A percentile compares a stretch with the other conserved stretches of the same genome.
Conservation (phyloP, 1,140 invertebrate genomes). For the Cotesia chilonis region DNA sequence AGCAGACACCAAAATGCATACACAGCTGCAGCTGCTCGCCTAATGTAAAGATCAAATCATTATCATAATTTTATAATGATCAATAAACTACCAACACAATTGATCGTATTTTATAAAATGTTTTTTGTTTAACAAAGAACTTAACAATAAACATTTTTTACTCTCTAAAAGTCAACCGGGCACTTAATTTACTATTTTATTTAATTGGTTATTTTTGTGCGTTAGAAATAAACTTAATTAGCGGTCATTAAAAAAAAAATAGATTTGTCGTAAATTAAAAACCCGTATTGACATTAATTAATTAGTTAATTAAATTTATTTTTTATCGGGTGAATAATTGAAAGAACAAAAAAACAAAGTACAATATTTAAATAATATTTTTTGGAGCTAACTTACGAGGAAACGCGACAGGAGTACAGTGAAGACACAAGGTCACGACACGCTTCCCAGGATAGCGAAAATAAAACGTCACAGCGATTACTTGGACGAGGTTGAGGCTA, state of each 20-base stretch:
- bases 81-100: slow-evolving; percentile 2
- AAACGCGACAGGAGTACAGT: background rate
- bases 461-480: slow-evolving; percentile 22
- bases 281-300: background rate
- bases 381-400: background rate
- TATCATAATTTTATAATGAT: slow-evolving; percentile 2
- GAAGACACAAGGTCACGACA: slow-evolving; percentile 24
- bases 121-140: slow-evolving; percentile 12
- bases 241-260: background rate
- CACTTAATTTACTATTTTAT: too few relatives aligned
- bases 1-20: slow-evolving; percentile 6
- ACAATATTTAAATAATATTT: background rate
- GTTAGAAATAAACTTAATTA: too few relatives aligned
- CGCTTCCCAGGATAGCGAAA: slow-evolving; percentile 15
- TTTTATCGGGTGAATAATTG: background rate
- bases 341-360: background rate
- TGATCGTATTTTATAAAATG: background rate
- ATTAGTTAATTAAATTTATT: background rate
- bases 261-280: background rate
- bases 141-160: background rate
- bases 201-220: too few relatives aligned
- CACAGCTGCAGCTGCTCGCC: background rate
- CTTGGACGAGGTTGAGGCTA: slow-evolving; percentile 16
- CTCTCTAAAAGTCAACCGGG: too few relatives aligned
- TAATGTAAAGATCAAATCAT: background rate